phyloP scores from a whole-genome alignment of 53 echinoderm and acorn worm species.

The Patiria pectinifera region DNA sequence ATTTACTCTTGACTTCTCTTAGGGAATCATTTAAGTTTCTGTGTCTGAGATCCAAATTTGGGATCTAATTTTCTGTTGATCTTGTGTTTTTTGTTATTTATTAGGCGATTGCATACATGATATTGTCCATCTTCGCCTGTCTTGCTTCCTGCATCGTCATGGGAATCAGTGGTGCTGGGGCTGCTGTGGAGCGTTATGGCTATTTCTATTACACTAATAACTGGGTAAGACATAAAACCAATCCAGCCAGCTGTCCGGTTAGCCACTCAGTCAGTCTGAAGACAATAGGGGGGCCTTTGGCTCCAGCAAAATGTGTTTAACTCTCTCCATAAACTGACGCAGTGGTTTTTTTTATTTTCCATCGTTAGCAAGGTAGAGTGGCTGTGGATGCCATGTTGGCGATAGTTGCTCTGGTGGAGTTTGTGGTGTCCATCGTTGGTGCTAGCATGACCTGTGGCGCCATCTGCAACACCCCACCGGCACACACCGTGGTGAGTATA shows the following conservation, averaged over 20 bases:
- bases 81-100: not conserved
- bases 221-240: not conserved
- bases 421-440: slow-evolving; percentile 12
- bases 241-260: not conserved
- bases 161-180: not conserved
- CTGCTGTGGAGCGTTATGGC: not conserved
- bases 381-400: not conserved
- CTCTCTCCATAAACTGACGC: not conserved
- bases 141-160: slow-evolving; percentile 5
- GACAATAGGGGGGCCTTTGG: too few species aligned
- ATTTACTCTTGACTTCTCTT: too few species aligned
- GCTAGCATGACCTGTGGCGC: slow-evolving; percentile 20
- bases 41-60: too few species aligned
- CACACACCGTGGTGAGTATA: slow-evolving; percentile 10
- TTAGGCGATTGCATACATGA: slow-evolving; percentile 18
- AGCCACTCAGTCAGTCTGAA: too few species aligned
- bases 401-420: not conserved
- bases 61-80: not conserved
- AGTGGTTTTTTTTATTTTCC: not conserved
- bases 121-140: slow-evolving; percentile 24
- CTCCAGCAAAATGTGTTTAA: not conserved
- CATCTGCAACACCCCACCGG: not conserved
- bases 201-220: not conserved
- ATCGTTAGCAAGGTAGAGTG: not conserved
- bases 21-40: too few species aligned